Percentiles rank a stretch among this genome's conserved stretches.
These are phyloP conservation scores for Nothocercus nigrocapillus DNA, from an alignment of 2,113 vertebrate species.

Conservation along the genomic window DNA sequence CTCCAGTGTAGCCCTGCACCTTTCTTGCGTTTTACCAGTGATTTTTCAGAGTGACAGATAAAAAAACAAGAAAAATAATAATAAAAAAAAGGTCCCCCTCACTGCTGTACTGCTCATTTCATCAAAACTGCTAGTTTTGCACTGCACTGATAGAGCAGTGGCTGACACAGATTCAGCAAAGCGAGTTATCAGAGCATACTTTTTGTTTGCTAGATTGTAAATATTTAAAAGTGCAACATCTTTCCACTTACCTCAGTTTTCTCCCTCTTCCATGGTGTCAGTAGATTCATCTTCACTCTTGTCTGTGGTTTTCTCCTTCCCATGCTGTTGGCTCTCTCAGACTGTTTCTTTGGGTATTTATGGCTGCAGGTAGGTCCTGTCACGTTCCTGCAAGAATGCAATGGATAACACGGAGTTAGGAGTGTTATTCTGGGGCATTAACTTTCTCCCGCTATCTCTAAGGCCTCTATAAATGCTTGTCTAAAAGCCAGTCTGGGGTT, in stretches of 20 bases:
- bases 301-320: background rate
- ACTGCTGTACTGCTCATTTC: background rate
- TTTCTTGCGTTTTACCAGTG: background rate
- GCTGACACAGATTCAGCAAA: too few relatives aligned
- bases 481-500: background rate
- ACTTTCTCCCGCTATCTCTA: accelerated
- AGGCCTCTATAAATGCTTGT: background rate
- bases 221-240: accelerated
- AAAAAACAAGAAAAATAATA: background rate
- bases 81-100: background rate
- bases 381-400: accelerated
- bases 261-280: background rate
- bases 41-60: background rate
- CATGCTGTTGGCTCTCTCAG: background rate
- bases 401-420: accelerated
- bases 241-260: background rate
- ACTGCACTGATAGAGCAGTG: background rate
- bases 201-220: background rate
- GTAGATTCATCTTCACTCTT: background rate
- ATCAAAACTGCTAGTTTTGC: background rate
- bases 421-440: background rate
- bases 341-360: background rate
- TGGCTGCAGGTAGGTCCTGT: background rate
- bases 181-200: background rate
- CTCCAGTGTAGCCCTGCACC: background rate